Evolutionary conservation across 2,888 invertebrate genomes (phyloP).

Genomic region (Perizoma affinitatum): DNA sequence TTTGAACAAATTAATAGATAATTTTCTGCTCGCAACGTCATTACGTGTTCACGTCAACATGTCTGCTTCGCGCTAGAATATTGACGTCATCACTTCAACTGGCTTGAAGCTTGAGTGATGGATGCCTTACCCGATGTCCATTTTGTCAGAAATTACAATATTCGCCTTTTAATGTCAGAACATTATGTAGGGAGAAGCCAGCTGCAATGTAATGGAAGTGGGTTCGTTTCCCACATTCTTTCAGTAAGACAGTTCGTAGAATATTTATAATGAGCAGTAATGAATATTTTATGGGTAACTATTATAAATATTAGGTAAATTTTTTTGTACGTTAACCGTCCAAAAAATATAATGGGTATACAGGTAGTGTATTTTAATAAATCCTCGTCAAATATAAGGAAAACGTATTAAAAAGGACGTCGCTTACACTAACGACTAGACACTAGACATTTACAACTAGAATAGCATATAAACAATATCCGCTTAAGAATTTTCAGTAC

Average conservation of each 20-base stretch:
- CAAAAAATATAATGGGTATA: too few species aligned
- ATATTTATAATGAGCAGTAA: conserved; percentile 16
- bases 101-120: conserved; percentile 7
- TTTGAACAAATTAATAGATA: conserved; percentile 16
- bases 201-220: conserved; percentile 5
- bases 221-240: conserved; percentile 22
- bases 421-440: too few species aligned
- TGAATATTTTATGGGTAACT: conserved; percentile 13
- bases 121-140: conserved; percentile 7
- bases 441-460: too few species aligned
- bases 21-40: conserved; percentile 4
- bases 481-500: too few species aligned
- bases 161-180: conserved; percentile 11
- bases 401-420: too few species aligned
- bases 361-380: not conserved
- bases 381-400: not conserved
- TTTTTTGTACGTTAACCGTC: too few species aligned
- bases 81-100: not conserved
- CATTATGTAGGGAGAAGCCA: conserved; percentile 14
- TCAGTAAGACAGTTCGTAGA: conserved; percentile 19
- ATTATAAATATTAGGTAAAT: too few species aligned
- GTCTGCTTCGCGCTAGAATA: conserved; percentile 3
- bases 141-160: conserved; percentile 15
- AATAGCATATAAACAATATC: too few species aligned
- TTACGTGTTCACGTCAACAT: conserved; percentile 9